Evolutionary conservation across 1,140 invertebrate species (phyloP), one percentile per base, ranked within the genome.

Genomic region (Anastatus disparis): DNA sequence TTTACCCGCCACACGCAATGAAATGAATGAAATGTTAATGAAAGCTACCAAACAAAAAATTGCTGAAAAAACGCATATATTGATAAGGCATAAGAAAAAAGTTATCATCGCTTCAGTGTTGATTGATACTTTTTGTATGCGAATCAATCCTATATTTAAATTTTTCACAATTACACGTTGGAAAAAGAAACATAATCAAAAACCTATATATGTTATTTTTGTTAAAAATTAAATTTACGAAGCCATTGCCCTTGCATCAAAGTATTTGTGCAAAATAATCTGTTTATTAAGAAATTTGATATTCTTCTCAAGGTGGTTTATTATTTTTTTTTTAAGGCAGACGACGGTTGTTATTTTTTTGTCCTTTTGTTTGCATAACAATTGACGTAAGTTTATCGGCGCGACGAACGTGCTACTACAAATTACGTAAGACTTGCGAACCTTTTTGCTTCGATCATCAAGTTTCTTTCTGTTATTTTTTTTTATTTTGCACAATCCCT

Each of bases 311-410:
- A 58, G 52, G 40, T 56, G 42, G 29, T 31, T 27, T 44, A 35
- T 56, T n/a, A n/a, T n/a, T n/a, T n/a, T n/a, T 44, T 66, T 56
- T 56, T 56, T 42, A 42, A 42, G 26, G 42, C 46, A 38, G 0
- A 22, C 26, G 27, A 10, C 13, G 55, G 20, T 42, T 63, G 26
- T 35, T 58, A 1, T 42, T 58, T 52, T 53, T 55, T 44, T 67
- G 40, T 58, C 44, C 53, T 48, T 68, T 68, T 59, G 29, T 68
- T 68, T 68, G 61, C 31, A 61, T 61, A 68, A 68, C 56, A 68
- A 68, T 52, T 52, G 56, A 68, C 56, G 44, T 52, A 61, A 59
- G 55, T 61, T 50, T 61, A 68, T 68, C 53, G n/a, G n/a, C n/a
- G 40, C 4, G 7, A n/a, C 17, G 22, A 31, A 2, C 8, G 24